Base-by-base conservation (phyloP, 2,888 invertebrate species). In the Patella depressa region DNA sequence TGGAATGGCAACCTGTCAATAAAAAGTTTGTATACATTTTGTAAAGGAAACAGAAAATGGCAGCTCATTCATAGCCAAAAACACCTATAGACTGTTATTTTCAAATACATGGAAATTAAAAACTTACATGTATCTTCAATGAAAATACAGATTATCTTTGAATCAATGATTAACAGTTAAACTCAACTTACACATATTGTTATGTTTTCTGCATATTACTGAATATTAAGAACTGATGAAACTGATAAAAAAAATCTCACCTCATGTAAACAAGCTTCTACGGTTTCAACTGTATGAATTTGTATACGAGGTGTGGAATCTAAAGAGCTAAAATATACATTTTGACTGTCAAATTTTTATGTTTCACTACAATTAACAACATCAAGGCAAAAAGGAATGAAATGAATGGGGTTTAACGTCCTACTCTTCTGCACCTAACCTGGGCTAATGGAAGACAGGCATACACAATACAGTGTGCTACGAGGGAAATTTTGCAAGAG, bases 221-320 rank as follows among this genome's bases (percentile, higher is more conserved):
- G 9, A 45, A 45, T 45, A 45, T 45, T 45, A 45, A 1, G 1
- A 45, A 45, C 1, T 45, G 9, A 45, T 45, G 45, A 9, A 45
- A 45, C 45, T 45, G 7, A 45, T 45, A 45, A 54, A 70, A 54
- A n/a, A 72, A 1, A 7, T 77, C 78, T 78, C 83, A 90, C 98
- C 93, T 99, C 98, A 90, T 99, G 99, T 17, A 96, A 96, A 91
- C 98, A 99, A 0, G 97, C 96, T 88, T 97, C 97, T 59, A 96
- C 94, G 0, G 98, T 96, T 86, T 98, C 96, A 79, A 99, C 94
- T 3, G 95, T 95, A 90, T 98, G 97, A 34, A 98, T 95, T 76
- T 95, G 94, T 83, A 98, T 96, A 76, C 97, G 94, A 14, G 96
- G 95, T 80, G 94, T 94, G 59, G 96, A 93, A 79, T 96, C 95